These are phyloP conservation scores for Asobara japonica DNA, from an alignment of 1,140 invertebrate species.

Conservation along the genomic window DNA sequence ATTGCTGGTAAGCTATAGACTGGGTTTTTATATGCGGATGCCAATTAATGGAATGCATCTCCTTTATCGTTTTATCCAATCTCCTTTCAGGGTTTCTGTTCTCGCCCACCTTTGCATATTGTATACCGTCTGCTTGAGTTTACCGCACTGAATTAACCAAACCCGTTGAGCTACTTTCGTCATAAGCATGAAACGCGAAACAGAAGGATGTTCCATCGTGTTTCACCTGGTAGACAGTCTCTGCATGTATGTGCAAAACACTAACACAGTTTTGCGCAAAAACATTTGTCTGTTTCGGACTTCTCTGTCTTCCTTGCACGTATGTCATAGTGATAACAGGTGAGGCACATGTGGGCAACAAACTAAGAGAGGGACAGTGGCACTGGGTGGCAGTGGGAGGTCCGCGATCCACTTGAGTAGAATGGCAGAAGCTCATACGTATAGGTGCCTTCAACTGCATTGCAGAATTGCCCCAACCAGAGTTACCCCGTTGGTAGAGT, in stretches of 20 bases:
- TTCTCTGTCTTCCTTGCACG: slow-evolving; percentile 3
- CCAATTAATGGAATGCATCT: neutral
- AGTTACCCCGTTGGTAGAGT: slow-evolving; percentile 54
- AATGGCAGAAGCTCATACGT: slow-evolving; percentile 32
- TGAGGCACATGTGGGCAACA: slow-evolving; percentile 3
- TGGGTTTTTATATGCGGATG: neutral
- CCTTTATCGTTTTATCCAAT: neutral
- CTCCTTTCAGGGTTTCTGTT: neutral
- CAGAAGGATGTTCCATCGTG: slow-evolving; percentile 13
- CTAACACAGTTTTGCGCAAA: slow-evolving; percentile 4
- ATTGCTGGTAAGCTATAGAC: neutral
- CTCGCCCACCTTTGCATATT: slow-evolving; percentile 46
- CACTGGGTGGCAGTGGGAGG: neutral
- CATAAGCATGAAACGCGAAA: slow-evolving; percentile 17
- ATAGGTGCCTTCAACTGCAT: slow-evolving; percentile 58
- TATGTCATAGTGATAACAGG: neutral
- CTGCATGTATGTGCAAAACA: slow-evolving; percentile 10
- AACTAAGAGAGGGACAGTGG: neutral
- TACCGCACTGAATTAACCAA: slow-evolving; percentile 52
- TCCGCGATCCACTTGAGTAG: slow-evolving; percentile 17
- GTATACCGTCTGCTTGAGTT: slow-evolving; percentile 50
- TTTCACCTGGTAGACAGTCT: slow-evolving; percentile 16
- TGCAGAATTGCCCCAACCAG: slow-evolving; percentile 63
- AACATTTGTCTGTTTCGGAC: neutral
- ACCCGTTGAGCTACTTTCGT: slow-evolving; percentile 32